A percentile compares a stretch with the other conserved stretches of the same genome.
Evolutionary conservation across 2,797 vertebrate genomes (phyloP).

Genomic region (Phylloscopus collybita): DNA sequence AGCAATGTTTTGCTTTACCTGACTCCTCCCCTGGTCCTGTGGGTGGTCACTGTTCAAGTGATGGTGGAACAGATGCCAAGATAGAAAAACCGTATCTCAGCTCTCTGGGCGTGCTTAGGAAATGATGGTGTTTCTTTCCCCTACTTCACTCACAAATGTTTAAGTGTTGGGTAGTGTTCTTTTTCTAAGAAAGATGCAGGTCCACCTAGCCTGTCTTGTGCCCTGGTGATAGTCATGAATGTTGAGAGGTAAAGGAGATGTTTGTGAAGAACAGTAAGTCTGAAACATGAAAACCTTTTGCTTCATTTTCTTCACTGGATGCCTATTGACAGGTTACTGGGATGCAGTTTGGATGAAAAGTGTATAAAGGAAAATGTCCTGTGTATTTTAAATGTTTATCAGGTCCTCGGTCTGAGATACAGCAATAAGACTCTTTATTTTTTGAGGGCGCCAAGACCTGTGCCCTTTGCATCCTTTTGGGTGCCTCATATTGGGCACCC

Average conservation of each 20-base stretch:
- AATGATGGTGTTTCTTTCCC: not conserved
- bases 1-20: not conserved
- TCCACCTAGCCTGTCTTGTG: not conserved
- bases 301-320: not conserved
- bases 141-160: not conserved
- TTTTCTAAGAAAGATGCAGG: not conserved
- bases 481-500: not conserved
- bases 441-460: not conserved
- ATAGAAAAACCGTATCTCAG: not conserved
- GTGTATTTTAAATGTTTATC: not conserved
- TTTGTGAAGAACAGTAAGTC: not conserved
- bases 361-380: not conserved
- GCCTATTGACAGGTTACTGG: not conserved
- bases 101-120: not conserved
- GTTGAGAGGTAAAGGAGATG: not conserved
- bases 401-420: not conserved
- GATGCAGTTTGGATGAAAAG: not conserved
- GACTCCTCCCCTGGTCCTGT: not conserved
- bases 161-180: not conserved
- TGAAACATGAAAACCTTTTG: not conserved
- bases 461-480: not conserved
- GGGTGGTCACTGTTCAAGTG: not conserved
- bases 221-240: not conserved
- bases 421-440: not conserved
- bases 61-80: not conserved